phyloP scores from a whole-genome alignment of 2,113 vertebrate genomes.

The Phodopus roborovskii region DNA sequence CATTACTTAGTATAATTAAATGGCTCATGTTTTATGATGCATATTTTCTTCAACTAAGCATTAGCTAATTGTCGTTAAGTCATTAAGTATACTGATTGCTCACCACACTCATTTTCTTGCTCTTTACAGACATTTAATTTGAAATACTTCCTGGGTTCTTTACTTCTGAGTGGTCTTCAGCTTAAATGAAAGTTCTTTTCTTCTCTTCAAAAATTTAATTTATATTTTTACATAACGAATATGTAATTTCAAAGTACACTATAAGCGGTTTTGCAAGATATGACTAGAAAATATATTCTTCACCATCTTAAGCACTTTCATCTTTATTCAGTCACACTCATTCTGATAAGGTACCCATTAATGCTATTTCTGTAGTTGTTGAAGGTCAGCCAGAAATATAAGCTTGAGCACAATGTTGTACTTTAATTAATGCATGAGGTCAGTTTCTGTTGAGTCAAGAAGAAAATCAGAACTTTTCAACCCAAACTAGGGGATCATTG shows the following conservation, averaged over 20 bases:
- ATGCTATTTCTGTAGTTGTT: constrained; percentile 40
- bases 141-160: constrained; percentile 56
- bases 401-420: constrained; percentile 45
- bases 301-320: not conserved
- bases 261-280: constrained; percentile 53
- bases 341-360: constrained; percentile 38
- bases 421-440: constrained; percentile 58
- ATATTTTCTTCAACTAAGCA: constrained; percentile 69
- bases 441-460: constrained; percentile 47
- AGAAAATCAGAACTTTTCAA: not conserved
- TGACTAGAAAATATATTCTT: constrained; percentile 24
- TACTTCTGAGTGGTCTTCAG: not conserved
- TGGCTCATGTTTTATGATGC: constrained; percentile 67
- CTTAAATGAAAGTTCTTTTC: constrained; percentile 39
- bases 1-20: constrained; percentile 74
- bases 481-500: not conserved
- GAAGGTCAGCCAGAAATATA: constrained; percentile 65
- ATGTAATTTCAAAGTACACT: constrained; percentile 52
- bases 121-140: constrained; percentile 57
- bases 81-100: constrained; percentile 55
- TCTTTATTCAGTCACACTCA: constrained; percentile 41
- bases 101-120: constrained; percentile 53
- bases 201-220: constrained; percentile 62
- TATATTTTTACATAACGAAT: constrained; percentile 57
- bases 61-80: constrained; percentile 66